Conservation (phyloP, 2,797 vertebrate species). For the Molossus molossus region DNA sequence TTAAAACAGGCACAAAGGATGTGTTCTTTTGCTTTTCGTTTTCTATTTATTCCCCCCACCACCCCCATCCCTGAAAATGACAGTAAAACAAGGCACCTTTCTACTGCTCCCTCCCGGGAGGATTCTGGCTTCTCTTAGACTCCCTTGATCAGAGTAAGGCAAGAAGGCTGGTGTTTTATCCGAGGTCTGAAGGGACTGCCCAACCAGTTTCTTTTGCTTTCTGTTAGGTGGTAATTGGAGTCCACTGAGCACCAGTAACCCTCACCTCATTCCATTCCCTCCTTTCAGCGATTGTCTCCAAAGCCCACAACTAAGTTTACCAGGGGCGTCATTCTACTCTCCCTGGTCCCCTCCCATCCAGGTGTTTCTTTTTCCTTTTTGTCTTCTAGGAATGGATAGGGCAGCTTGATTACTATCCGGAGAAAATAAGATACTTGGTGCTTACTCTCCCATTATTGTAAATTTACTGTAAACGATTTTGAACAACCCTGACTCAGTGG, state of each 20-base stretch:
- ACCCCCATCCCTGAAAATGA: constrained; percentile 9
- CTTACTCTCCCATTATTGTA: neutral
- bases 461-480: neutral
- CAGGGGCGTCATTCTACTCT: neutral
- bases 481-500: neutral
- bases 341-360: neutral
- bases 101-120: constrained; percentile 65
- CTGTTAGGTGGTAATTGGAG: neutral
- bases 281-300: constrained; percentile 9
- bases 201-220: neutral
- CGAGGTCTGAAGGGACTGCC: neutral
- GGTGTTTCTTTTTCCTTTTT: neutral
- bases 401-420: neutral
- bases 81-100: constrained; percentile 72
- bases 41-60: constrained; percentile 12
- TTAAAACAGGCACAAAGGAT: constrained; percentile 52
- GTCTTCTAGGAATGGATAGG: neutral
- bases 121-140: constrained; percentile 17
- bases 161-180: neutral
- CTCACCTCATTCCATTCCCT: neutral
- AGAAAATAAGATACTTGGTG: neutral
- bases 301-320: neutral
- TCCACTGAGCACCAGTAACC: neutral
- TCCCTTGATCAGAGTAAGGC: neutral
- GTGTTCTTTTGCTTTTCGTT: neutral